phyloP scores from a whole-genome alignment of 2,797 vertebrate species.

The Eurystomus glaucurus region DNA sequence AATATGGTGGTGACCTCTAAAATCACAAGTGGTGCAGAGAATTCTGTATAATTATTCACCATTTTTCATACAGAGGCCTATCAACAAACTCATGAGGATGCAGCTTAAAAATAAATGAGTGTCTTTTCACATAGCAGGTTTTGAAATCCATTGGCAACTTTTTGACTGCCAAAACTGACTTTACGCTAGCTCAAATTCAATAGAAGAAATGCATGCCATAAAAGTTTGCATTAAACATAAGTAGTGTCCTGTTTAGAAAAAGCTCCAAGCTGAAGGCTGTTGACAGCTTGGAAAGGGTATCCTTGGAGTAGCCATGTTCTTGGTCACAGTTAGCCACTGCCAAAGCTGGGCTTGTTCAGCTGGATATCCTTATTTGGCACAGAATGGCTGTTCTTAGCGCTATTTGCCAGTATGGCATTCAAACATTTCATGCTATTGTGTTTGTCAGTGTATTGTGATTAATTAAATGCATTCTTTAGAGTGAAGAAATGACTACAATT shows the following conservation, averaged over 20 bases:
- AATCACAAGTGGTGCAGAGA: neutral
- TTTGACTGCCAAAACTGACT: neutral
- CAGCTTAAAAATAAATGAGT: neutral
- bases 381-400: neutral
- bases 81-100: neutral
- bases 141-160: neutral
- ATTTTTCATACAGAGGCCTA: neutral
- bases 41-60: neutral
- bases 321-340: neutral
- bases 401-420: neutral
- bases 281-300: neutral
- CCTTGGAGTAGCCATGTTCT: neutral
- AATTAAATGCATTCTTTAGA: neutral
- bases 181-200: neutral
- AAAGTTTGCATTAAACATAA: neutral
- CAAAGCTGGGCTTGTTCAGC: neutral
- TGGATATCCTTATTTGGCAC: neutral
- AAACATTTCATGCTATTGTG: neutral
- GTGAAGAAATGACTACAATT: neutral
- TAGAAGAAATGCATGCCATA: neutral
- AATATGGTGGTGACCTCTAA: neutral
- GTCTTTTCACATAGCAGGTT: neutral
- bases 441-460: neutral
- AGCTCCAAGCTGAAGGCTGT: neutral
- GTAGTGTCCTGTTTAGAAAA: neutral